Percentiles rank a stretch among this genome's conserved stretches.
phyloP scores from a whole-genome alignment of 2,797 vertebrate species.

The Anabas testudineus region DNA sequence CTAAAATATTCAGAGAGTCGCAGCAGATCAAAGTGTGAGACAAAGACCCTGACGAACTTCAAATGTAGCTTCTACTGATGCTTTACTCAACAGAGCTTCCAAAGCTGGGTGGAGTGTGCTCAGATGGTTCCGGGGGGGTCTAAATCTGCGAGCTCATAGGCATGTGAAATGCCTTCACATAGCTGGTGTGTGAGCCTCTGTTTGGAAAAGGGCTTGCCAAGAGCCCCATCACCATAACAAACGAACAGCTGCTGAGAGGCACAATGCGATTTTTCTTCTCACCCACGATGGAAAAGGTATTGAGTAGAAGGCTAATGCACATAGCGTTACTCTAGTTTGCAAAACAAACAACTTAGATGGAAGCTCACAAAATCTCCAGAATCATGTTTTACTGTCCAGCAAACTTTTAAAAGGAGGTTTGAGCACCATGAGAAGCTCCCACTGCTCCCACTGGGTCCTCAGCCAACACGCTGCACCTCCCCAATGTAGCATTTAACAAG shows the following conservation, averaged over 20 bases:
- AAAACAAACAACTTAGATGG: slow-evolving; percentile 31
- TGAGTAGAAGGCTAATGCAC: slow-evolving; percentile 1
- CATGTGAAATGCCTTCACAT: slow-evolving; percentile 71
- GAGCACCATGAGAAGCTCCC: not conserved
- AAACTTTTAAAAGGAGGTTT: too few species aligned
- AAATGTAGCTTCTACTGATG: slow-evolving; percentile 44
- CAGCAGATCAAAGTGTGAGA: slow-evolving; percentile 24
- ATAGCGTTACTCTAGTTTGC: slow-evolving; percentile 14
- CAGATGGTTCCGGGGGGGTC: slow-evolving; percentile 64
- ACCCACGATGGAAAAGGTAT: slow-evolving; percentile 20
- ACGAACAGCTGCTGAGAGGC: slow-evolving; percentile 71
- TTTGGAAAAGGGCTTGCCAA: slow-evolving; percentile 74
- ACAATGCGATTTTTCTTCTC: slow-evolving; percentile 28
- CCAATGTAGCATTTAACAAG: slow-evolving; percentile 3
- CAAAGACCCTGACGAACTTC: slow-evolving; percentile 24
- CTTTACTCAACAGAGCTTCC: slow-evolving; percentile 47
- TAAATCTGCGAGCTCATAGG: slow-evolving; percentile 67
- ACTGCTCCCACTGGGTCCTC: too few species aligned
- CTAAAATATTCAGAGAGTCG: slow-evolving; percentile 19
- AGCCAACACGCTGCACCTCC: not conserved
- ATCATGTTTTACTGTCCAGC: slow-evolving; percentile 13
- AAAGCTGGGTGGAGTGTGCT: slow-evolving; percentile 56
- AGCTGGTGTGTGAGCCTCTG: slow-evolving; percentile 71
- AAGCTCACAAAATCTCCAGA: slow-evolving; percentile 22
- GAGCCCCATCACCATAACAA: slow-evolving; percentile 72